phyloP scores from a whole-genome alignment of 2,113 vertebrate genomes.

The Laticauda laticaudata region DNA sequence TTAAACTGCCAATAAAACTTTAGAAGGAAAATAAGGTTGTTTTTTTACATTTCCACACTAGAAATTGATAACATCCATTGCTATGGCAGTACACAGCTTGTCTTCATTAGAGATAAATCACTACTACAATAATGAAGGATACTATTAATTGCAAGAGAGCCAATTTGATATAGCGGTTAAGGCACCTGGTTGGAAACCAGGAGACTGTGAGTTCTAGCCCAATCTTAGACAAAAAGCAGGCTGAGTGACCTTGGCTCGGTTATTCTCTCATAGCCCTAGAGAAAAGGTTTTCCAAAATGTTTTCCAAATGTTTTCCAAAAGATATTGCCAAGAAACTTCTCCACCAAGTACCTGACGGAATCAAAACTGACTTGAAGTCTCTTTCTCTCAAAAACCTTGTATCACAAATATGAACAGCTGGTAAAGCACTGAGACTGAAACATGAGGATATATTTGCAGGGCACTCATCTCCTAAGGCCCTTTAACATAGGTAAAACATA shows the following conservation, averaged over 20 bases:
- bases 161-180: neutral
- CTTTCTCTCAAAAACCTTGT: no score
- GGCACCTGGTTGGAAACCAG: neutral
- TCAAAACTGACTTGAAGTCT: neutral
- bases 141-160: neutral
- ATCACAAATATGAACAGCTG: neutral
- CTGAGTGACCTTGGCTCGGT: neutral
- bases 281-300: neutral
- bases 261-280: neutral
- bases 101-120: neutral
- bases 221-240: neutral
- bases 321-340: neutral
- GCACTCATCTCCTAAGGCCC: neutral
- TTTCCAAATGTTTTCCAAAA: neutral
- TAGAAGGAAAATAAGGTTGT: neutral
- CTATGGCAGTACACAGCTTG: neutral
- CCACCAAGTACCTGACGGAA: neutral
- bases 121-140: neutral
- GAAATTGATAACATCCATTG: neutral
- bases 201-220: neutral
- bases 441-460: neutral
- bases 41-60: neutral
- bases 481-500: neutral
- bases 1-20: neutral
- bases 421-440: neutral